Percentiles rank a stretch among this genome's conserved stretches.
phyloP scores from a whole-genome alignment of 2,113 vertebrate species.

The Pitta sordida region DNA sequence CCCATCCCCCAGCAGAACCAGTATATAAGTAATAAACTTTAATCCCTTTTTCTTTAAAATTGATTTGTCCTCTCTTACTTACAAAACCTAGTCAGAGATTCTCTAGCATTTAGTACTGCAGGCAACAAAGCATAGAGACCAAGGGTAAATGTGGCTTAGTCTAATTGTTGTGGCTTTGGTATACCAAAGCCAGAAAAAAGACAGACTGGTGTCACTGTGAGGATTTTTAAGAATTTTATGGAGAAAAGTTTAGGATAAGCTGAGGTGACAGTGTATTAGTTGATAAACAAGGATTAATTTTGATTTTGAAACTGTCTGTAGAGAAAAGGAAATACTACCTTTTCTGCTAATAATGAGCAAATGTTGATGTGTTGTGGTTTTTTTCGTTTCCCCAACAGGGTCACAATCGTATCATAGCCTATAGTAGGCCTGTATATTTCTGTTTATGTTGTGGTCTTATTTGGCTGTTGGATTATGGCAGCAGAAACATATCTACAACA shows the following conservation, averaged over 20 bases:
- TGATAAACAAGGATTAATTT: not conserved
- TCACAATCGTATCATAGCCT: slow-evolving; percentile 98
- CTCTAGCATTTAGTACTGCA: not conserved
- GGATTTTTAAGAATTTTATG: not conserved
- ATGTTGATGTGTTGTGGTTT: not conserved
- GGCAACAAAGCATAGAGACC: not conserved
- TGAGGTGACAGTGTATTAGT: not conserved
- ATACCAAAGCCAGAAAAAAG: not conserved
- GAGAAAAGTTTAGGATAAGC: not conserved
- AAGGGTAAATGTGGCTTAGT: not conserved
- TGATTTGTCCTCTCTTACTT: not conserved
- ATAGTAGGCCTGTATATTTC: slow-evolving; percentile 99
- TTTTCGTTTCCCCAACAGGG: slow-evolving; percentile 72
- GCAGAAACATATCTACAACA: slow-evolving; percentile 80
- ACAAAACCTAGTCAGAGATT: not conserved
- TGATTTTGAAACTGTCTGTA: not conserved
- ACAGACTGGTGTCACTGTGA: not conserved
- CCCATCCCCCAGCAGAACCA: not conserved
- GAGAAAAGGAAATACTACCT: not conserved
- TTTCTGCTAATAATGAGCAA: not conserved
- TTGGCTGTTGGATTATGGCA: slow-evolving; percentile 93
- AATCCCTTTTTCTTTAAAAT: not conserved
- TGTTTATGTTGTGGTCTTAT: slow-evolving; percentile 97
- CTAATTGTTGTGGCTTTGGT: not conserved
- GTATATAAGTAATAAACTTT: not conserved